Percentiles rank a stretch among this genome's conserved stretches.
These are phyloP conservation scores for Coelopa frigida DNA, from an alignment of 1,140 invertebrate genomes.

Conservation along the genomic window DNA sequence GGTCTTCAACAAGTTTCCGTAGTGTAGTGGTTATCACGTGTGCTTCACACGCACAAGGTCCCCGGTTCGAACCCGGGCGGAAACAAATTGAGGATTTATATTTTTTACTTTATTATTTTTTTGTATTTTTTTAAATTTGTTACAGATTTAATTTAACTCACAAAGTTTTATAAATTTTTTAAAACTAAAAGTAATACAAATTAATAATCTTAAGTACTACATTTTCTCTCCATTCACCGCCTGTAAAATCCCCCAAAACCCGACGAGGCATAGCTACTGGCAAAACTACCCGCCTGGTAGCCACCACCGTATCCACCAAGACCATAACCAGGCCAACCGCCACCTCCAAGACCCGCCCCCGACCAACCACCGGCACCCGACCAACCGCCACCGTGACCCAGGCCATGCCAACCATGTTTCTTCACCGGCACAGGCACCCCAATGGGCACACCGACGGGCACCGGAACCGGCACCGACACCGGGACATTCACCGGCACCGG, in stretches of 20 bases:
- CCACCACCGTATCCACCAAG: constrained; percentile 20
- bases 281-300: constrained; percentile 17
- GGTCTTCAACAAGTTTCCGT: too few species aligned
- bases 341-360: constrained; percentile 18
- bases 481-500: too few species aligned
- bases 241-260: too few species aligned
- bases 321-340: constrained; percentile 2
- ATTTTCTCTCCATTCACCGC: too few species aligned
- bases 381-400: constrained; percentile 10
- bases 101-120: too few species aligned
- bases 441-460: constrained; percentile 15
- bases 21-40: constrained; percentile 54
- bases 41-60: constrained; percentile 53
- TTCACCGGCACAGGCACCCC: constrained; percentile 18
- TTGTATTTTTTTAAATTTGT: too few species aligned
- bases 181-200: too few species aligned
- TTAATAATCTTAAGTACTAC: too few species aligned
- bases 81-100: too few species aligned
- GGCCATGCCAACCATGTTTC: constrained; percentile 26
- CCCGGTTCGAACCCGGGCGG: constrained; percentile 56
- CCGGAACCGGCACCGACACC: constrained; percentile 15
- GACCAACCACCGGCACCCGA: constrained; percentile 12
- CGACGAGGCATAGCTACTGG: too few species aligned
- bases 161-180: too few species aligned
- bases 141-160: too few species aligned